phyloP scores from a whole-genome alignment of 2,888 invertebrate genomes.

The Dendrolimus pini region DNA sequence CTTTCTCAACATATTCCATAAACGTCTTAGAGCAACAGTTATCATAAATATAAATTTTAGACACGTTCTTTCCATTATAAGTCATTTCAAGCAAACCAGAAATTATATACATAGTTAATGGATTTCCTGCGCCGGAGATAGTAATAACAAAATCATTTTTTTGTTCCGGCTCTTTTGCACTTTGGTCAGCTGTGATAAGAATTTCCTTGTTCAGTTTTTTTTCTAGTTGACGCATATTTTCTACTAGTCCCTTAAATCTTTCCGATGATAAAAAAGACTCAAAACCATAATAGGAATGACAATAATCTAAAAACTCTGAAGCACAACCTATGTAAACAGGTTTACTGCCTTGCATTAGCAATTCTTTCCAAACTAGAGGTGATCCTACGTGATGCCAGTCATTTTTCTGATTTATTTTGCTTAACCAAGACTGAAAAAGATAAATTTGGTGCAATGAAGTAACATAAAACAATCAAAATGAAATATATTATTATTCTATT shows the following conservation, averaged over 20 bases:
- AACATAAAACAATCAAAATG: not conserved
- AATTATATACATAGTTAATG: conserved; percentile 47
- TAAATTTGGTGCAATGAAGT: not conserved
- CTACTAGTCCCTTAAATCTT: conserved; percentile 37
- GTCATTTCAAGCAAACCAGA: conserved; percentile 45
- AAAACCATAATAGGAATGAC: conserved; percentile 75
- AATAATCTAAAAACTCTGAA: conserved; percentile 78
- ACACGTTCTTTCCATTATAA: conserved; percentile 28
- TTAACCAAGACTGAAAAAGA: conserved; percentile 61
- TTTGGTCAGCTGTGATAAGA: not conserved
- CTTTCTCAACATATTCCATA: conserved; percentile 44
- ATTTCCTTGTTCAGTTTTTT: conserved; percentile 28
- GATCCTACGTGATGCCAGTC: conserved; percentile 74
- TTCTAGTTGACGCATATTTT: conserved; percentile 40
- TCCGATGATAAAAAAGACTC: conserved; percentile 43
- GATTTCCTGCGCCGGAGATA: conserved; percentile 49
- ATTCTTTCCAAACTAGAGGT: conserved; percentile 79
- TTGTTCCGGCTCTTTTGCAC: conserved; percentile 1
- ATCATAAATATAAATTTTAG: conserved; percentile 53
- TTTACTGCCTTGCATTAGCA: conserved; percentile 70
- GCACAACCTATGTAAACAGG: conserved; percentile 77
- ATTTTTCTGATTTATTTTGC: conserved; percentile 62
- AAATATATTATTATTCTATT: not conserved
- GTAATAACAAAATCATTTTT: conserved; percentile 36
- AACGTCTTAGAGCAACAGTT: conserved; percentile 31